These are phyloP conservation scores for Conus canariensis DNA, from an alignment of 2,888 invertebrate genomes.

Conservation along the genomic window DNA sequence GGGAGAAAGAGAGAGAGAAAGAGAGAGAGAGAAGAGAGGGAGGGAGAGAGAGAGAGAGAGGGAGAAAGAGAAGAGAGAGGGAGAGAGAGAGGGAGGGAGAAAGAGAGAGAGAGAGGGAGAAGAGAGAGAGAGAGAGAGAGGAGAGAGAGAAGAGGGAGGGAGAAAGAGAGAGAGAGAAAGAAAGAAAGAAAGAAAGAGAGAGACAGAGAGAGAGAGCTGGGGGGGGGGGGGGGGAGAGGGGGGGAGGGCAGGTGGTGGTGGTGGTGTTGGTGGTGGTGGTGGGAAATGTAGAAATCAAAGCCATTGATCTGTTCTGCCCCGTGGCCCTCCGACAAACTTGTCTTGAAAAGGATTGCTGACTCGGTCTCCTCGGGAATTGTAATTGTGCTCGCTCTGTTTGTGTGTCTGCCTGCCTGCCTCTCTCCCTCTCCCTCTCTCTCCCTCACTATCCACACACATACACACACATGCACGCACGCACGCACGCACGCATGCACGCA, in stretches of 20 bases:
- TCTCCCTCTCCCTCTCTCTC: background rate
- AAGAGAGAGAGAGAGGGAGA: background rate
- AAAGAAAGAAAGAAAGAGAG: background rate
- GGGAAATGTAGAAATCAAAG: too few relatives aligned
- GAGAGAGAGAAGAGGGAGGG: background rate
- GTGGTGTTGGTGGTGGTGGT: too few relatives aligned
- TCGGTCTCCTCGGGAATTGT: too few relatives aligned
- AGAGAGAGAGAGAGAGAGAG: slow-evolving; percentile 9
- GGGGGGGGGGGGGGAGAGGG: too few relatives aligned
- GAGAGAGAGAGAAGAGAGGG: background rate
- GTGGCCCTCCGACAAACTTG: too few relatives aligned
- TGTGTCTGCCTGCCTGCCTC: background rate
- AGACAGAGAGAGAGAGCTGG: background rate
- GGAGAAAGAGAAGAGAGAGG: background rate
- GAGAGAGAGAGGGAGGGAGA: background rate
- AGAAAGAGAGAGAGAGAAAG: background rate
- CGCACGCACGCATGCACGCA: too few relatives aligned
- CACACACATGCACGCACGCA: too few relatives aligned
- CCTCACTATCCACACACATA: background rate
- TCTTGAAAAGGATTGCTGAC: too few relatives aligned
- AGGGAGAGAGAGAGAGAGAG: background rate
- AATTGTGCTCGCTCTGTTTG: too few relatives aligned
- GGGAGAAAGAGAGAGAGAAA: background rate
- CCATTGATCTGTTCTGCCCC: too few relatives aligned
- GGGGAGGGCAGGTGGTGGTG: too few relatives aligned